Evolutionary conservation across 1,140 invertebrate species (phyloP).

Genomic region (Drosophila auraria): DNA sequence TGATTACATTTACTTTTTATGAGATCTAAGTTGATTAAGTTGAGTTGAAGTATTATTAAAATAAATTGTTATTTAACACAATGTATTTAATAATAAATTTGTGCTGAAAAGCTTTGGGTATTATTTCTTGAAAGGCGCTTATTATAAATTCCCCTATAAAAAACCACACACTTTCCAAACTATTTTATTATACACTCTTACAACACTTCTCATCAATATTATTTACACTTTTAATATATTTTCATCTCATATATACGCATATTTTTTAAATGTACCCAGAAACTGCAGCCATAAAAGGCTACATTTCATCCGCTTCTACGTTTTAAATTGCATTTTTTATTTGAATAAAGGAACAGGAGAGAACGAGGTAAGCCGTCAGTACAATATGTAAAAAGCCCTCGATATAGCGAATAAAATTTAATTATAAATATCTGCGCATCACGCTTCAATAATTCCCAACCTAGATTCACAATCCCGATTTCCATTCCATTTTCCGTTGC

Average conservation of each 20-base stretch:
- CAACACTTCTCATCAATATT: background rate
- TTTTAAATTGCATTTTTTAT: constrained; percentile 44
- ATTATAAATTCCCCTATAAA: background rate
- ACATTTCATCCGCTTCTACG: constrained; percentile 16
- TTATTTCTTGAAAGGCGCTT: background rate
- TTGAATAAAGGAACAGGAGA: constrained; percentile 1
- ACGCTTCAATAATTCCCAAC: constrained; percentile 46
- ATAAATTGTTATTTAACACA: background rate
- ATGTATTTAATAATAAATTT: background rate
- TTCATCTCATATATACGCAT: background rate
- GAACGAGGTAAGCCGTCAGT: constrained; percentile 23
- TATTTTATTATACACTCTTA: background rate
- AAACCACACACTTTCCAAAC: background rate
- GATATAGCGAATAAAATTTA: constrained; percentile 53
- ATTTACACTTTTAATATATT: background rate
- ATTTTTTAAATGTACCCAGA: constrained; percentile 1
- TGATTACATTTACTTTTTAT: background rate
- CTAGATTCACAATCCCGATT: constrained; percentile 35
- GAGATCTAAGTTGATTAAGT: too few relatives aligned
- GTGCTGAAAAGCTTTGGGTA: background rate
- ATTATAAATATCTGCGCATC: constrained; percentile 54
- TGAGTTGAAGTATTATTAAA: background rate
- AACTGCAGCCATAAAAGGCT: constrained; percentile 7
- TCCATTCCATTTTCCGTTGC: constrained; percentile 55
- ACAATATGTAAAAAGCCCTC: constrained; percentile 31